Base-by-base conservation (phyloP, 2,888 invertebrate genomes). In the Smittia sp. region DNA sequence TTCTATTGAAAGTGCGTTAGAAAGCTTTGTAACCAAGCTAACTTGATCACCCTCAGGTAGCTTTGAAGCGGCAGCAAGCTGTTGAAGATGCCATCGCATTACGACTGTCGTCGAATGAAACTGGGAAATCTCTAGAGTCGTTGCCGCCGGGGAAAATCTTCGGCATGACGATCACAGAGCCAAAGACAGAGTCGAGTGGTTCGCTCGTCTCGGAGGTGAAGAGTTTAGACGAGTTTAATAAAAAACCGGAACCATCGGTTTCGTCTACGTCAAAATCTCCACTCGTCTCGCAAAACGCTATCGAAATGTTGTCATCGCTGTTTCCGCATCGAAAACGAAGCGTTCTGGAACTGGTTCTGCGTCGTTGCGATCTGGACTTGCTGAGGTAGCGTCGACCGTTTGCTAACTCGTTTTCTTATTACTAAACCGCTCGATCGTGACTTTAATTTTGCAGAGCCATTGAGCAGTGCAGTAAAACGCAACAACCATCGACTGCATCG, bases 21-120 rank as follows among this genome's bases (percentile, higher is more conserved):
- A n/a, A n/a, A n/a, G n/a, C n/a, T n/a, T n/a, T n/a, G n/a, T n/a
- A n/a, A n/a, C n/a, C n/a, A n/a, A n/a, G n/a, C n/a, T n/a, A n/a
- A n/a, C n/a, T n/a, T 32, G 32, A 32, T 32, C 9, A 32, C 9
- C 77, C 77, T 67, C 77, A 95, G 94, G 96, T 98, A 24, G 97
- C 98, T 1, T 82, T 98, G 74, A 98, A 98, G 83, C 86, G 98
- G 13, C 96, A 97, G 81, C 97, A 98, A 84, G 97, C 97, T 0
- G 96, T 96, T 0, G 97, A 98, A 84, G 97, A 98, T 80, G 96
- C 96, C 74, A 96, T 97, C 76, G 97, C 97, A 0, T 84, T 97
- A 74, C 94, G 96, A 72, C 85, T 98, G 78, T 91, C 96, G 18
- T 91, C 94, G n/a, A 90, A 89, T 38, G 90, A 91, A 77, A 90